Conservation (phyloP, 1,140 invertebrate species). For the Lineus longissimus region DNA sequence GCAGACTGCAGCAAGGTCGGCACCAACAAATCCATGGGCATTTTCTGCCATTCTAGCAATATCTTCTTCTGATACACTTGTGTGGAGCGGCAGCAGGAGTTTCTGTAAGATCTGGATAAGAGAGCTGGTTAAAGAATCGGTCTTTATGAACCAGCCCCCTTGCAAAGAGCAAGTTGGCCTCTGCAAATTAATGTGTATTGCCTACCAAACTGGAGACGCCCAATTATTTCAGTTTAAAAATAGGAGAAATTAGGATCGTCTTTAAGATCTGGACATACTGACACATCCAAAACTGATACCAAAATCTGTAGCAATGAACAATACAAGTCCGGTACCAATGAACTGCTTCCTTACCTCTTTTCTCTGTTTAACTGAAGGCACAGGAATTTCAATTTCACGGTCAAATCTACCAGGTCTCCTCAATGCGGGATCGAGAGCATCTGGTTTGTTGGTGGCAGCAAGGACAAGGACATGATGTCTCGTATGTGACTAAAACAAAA, state of each 20-base stretch:
- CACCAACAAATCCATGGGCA: slow-evolving; percentile 84
- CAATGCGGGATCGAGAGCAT: slow-evolving; percentile 39
- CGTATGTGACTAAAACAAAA: slow-evolving; percentile 15
- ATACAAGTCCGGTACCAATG: too few relatives aligned
- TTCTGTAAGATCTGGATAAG: slow-evolving; percentile 39
- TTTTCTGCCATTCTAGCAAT: slow-evolving; percentile 64
- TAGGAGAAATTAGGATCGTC: neutral
- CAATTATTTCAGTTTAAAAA: neutral
- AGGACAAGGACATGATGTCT: slow-evolving; percentile 30
- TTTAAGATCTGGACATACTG: too few relatives aligned
- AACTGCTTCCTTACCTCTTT: slow-evolving; percentile 30
- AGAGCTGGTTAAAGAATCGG: neutral
- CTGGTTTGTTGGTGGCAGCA: slow-evolving; percentile 38
- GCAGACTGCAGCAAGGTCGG: slow-evolving; percentile 74
- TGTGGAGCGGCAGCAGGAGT: slow-evolving; percentile 34
- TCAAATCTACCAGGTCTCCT: slow-evolving; percentile 41
- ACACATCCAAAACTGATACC: too few relatives aligned
- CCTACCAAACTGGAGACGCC: too few relatives aligned
- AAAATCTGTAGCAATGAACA: too few relatives aligned
- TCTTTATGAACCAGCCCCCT: too few relatives aligned
- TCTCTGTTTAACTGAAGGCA: slow-evolving; percentile 68
- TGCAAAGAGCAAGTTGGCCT: too few relatives aligned
- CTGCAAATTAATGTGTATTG: too few relatives aligned
- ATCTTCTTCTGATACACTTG: slow-evolving; percentile 59
- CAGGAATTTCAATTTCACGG: slow-evolving; percentile 77